phyloP scores from a whole-genome alignment of 2,797 vertebrate species.

The Eutrigla gurnardus region DNA sequence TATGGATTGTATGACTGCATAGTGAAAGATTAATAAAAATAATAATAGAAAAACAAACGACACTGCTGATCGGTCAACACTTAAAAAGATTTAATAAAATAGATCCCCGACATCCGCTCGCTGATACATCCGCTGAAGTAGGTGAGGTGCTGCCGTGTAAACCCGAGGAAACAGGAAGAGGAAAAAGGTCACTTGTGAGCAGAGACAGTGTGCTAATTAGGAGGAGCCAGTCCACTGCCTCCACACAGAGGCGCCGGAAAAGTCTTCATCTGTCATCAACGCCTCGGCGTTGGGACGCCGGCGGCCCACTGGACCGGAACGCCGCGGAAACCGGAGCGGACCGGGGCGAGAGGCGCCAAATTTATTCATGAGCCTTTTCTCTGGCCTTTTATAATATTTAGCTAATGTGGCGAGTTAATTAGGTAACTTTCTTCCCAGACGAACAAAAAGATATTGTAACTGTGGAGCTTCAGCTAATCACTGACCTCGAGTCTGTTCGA shows the following conservation, averaged over 20 bases:
- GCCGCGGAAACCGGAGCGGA: conserved; percentile 29
- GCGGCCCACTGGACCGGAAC: conserved; percentile 48
- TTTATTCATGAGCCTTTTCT: conserved; percentile 45
- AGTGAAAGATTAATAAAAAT: no score
- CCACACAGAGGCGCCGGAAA: conserved; percentile 63
- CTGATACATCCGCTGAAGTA: no score
- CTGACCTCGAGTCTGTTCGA: neutral
- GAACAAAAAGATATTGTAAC: neutral
- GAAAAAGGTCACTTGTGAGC: conserved; percentile 60
- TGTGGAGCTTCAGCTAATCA: neutral
- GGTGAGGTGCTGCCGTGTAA: no score
- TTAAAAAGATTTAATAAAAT: no score
- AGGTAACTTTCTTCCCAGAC: neutral
- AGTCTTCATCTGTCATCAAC: conserved; percentile 65
- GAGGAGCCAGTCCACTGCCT: conserved; percentile 69
- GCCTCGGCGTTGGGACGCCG: conserved; percentile 53
- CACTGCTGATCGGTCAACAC: no score
- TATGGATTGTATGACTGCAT: no score
- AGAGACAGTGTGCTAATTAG: conserved; percentile 77
- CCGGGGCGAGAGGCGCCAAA: conserved; percentile 6
- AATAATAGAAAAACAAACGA: no score
- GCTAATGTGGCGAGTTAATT: conserved; percentile 4
- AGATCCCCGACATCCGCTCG: no score
- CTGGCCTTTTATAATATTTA: neutral
- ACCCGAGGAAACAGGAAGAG: conserved; percentile 32